Conservation (phyloP, 2,888 invertebrate genomes). For the Apotomis betuletana region DNA sequence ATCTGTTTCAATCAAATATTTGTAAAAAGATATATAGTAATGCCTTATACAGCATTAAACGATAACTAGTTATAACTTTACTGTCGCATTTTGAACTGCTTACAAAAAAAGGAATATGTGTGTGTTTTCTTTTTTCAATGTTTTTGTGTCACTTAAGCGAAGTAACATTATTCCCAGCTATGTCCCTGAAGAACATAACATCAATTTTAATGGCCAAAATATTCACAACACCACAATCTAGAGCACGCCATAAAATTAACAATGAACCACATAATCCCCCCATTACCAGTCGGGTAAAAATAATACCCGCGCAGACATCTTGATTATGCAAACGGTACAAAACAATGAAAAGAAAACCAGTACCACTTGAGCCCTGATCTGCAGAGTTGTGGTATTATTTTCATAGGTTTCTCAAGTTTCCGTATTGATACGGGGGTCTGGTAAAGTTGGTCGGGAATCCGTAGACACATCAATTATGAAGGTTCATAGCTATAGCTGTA, state of each 20-base stretch:
- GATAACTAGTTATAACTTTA: no score
- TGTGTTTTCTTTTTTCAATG: no score
- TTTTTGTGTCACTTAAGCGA: no score
- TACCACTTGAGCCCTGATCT: conserved; percentile 5
- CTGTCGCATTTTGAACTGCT: no score
- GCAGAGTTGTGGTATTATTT: background rate
- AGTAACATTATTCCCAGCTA: no score
- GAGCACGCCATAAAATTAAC: conserved; percentile 5
- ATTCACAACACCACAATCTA: background rate
- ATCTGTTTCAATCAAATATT: no score
- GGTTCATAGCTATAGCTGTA: conserved; percentile 32
- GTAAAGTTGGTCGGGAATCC: conserved; percentile 38
- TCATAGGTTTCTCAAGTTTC: background rate
- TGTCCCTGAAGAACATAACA: background rate
- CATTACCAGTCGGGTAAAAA: conserved; percentile 23
- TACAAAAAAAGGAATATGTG: no score
- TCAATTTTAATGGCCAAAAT: background rate
- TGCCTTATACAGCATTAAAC: no score
- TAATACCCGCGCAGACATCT: conserved; percentile 22
- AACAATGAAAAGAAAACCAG: conserved; percentile 30
- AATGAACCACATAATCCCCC: background rate
- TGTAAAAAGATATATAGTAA: no score
- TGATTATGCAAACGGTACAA: conserved; percentile 23
- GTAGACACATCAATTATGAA: conserved; percentile 45
- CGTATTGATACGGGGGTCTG: conserved; percentile 40